These are phyloP conservation scores for Setipinna tenuifilis DNA, from an alignment of 2,797 vertebrate species.

Conservation along the genomic window DNA sequence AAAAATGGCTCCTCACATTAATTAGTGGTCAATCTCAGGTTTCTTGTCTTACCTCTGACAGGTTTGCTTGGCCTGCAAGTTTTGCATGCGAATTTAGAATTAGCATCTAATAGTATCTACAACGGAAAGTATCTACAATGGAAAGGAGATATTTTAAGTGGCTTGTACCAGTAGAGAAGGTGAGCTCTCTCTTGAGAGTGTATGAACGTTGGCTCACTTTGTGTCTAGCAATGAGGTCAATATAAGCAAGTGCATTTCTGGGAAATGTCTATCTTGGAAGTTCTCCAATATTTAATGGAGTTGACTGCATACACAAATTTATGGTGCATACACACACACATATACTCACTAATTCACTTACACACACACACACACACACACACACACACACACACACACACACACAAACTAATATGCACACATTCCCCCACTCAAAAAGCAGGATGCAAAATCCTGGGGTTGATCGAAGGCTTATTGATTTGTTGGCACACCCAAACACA, in stretches of 20 bases:
- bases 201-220: neutral
- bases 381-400: neutral
- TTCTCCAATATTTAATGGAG: neutral
- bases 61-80: neutral
- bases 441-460: neutral
- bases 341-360: neutral
- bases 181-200: neutral
- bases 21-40: no score
- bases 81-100: neutral
- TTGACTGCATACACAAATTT: conserved; percentile 9
- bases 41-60: neutral
- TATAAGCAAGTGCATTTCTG: neutral
- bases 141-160: neutral
- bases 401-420: neutral
- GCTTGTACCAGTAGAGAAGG: neutral
- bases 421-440: conserved; percentile 30
- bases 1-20: neutral
- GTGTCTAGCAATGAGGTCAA: neutral
- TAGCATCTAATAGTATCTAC: neutral
- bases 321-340: conserved; percentile 20
- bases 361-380: neutral
- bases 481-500: conserved; percentile 13
- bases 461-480: neutral
- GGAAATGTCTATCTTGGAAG: neutral
- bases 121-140: neutral